phyloP scores from a whole-genome alignment of 2,888 invertebrate species.

The Polydesmus complanatus region DNA sequence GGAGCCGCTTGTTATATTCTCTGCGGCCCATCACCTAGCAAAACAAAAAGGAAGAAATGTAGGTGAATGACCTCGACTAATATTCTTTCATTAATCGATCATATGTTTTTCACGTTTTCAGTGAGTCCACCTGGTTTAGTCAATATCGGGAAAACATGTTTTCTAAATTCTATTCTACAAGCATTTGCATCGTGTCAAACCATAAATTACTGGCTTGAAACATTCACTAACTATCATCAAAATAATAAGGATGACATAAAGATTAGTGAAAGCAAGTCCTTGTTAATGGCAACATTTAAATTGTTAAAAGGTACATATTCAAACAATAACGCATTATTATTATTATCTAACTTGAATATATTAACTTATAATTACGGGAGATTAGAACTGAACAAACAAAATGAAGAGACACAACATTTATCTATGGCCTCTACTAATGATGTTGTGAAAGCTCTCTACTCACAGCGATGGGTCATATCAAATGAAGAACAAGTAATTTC shows the following conservation, averaged over 20 bases:
- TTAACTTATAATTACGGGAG: background rate
- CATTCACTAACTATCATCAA: background rate
- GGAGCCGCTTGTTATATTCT: background rate
- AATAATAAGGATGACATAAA: too few species aligned
- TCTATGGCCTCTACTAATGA: background rate
- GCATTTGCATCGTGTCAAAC: constrained; percentile 74
- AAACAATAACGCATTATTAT: background rate
- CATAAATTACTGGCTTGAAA: constrained; percentile 55
- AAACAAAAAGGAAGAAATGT: constrained; percentile 1
- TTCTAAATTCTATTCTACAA: constrained; percentile 79
- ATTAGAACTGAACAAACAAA: background rate
- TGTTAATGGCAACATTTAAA: background rate
- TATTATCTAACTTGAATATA: background rate
- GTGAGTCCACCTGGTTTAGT: constrained; percentile 49
- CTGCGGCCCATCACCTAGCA: background rate
- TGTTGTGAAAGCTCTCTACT: background rate
- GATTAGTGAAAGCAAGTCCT: background rate
- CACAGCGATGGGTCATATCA: constrained; percentile 1
- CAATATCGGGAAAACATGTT: constrained; percentile 85
- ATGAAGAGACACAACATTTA: background rate
- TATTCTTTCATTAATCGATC: background rate
- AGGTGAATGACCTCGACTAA: background rate
- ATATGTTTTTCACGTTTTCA: constrained; percentile 18
- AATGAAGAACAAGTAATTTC: constrained; percentile 7
- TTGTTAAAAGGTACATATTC: background rate